Base-by-base conservation (phyloP, 1,140 invertebrate species). In the Drosophila mojavensis region DNA sequence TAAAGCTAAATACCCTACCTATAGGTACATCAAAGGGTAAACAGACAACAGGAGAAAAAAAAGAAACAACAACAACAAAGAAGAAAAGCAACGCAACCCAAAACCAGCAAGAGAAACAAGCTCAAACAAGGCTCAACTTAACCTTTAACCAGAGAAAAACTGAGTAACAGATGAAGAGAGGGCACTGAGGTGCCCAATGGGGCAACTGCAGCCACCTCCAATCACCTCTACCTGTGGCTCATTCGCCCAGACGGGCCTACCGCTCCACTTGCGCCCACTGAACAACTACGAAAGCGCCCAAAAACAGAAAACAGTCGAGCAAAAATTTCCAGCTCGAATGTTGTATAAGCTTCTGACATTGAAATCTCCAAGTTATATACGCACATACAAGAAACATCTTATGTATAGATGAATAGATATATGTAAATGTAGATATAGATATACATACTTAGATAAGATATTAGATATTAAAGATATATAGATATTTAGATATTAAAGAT, bases 191-290 rank as follows among this genome's bases (percentile, higher is more conserved):
- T 26, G 9, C 9, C 11, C 11, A 11, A 13, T 24, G 45, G 45
- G 45, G 17, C 45, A 20, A 6, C 6, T 9, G 47, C 3, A 20
- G 20, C 15, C 47, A 48, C 47, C 33, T 26, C 4, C 41, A 59
- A 9, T n/a, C 39, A 20, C 30, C 43, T 61, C 65, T 61, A 71
- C 68, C 68, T 71, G 68, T 64, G 53, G 68, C 53, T 71, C 24
- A 50, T 20, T 20, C 24, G 4, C 43, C 13, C 15, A 15, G 15
- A 45, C n/a, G 47, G 20, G 20, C 7, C 17, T 48, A 45, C 13
- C 56, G 43, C 62, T 65, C 36, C 45, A 17, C 53, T 53, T 24
- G 62, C 54, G 58, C 58, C 39, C 24, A 69, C 48, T 60, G 28
- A 51, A 13, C 39, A 61, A 26, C 58, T 62, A 69, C 36, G 39